phyloP scores from a whole-genome alignment of 2,888 invertebrate species.

The Protonemura montana region DNA sequence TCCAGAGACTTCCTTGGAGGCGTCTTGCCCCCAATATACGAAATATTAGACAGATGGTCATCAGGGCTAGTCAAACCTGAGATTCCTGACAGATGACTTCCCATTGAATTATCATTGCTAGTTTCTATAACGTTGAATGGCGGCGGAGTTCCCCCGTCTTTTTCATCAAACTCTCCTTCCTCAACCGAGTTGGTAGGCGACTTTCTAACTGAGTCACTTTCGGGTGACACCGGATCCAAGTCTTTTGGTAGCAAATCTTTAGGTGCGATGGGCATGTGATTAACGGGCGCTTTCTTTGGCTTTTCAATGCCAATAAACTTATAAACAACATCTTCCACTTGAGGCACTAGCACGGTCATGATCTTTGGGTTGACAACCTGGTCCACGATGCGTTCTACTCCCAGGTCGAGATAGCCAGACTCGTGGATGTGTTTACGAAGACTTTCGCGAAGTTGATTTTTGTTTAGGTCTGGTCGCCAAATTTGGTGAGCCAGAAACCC shows the following conservation, averaged over 20 bases:
- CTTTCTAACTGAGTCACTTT: constrained; percentile 68
- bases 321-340: constrained; percentile 90
- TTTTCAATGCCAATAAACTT: constrained; percentile 83
- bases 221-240: constrained; percentile 82
- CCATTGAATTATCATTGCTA: constrained; percentile 64
- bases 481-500: constrained; percentile 80
- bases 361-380: constrained; percentile 93
- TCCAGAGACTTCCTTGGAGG: not conserved
- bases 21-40: not conserved
- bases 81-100: constrained; percentile 67
- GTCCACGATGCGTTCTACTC: constrained; percentile 93
- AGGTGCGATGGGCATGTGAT: constrained; percentile 56
- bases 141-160: constrained; percentile 71
- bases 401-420: constrained; percentile 88
- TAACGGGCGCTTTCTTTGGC: constrained; percentile 61
- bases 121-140: constrained; percentile 70
- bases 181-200: constrained; percentile 47
- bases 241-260: constrained; percentile 74
- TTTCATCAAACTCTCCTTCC: constrained; percentile 58
- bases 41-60: constrained; percentile 55
- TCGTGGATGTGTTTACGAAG: constrained; percentile 87
- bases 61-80: constrained; percentile 65
- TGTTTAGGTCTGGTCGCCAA: constrained; percentile 90
- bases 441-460: constrained; percentile 89
- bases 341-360: constrained; percentile 83